A percentile compares a stretch with the other conserved stretches of the same genome.
phyloP scores from a whole-genome alignment of 2,113 vertebrate species.

The Pongo pygmaeus region DNA sequence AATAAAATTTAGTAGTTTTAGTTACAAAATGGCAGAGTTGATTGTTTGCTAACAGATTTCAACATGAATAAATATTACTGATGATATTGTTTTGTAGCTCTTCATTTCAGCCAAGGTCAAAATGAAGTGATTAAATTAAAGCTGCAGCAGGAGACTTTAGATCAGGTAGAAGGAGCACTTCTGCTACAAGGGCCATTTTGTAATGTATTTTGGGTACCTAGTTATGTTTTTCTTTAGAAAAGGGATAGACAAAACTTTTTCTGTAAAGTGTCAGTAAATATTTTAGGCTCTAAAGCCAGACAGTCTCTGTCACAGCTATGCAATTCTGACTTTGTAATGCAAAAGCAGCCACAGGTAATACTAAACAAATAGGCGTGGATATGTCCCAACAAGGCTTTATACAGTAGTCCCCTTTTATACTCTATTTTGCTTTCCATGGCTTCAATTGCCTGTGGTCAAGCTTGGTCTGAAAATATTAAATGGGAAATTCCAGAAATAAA shows the following conservation, averaged over 20 bases:
- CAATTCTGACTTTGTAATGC: not conserved
- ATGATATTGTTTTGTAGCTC: not conserved
- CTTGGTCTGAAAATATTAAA: not conserved
- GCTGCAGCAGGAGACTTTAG: not conserved
- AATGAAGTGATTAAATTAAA: constrained; percentile 12
- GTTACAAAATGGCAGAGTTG: not conserved
- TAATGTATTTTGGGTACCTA: not conserved
- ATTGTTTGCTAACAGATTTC: constrained; percentile 45
- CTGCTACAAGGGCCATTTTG: not conserved
- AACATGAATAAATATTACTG: not conserved
- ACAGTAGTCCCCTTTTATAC: not conserved
- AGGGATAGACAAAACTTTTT: not conserved
- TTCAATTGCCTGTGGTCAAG: not conserved
- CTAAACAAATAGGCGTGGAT: not conserved
- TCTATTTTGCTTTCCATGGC: not conserved
- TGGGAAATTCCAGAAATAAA: not conserved
- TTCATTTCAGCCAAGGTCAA: not conserved
- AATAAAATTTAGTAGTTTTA: not conserved
- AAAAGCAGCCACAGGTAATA: not conserved
- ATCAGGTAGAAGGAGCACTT: not conserved
- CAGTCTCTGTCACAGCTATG: not conserved
- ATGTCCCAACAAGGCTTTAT: not conserved
- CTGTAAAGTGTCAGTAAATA: not conserved
- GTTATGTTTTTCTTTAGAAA: not conserved
- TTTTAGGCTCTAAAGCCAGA: not conserved